Base-by-base conservation (phyloP, 2,888 invertebrate species). In the Apeira syringaria region DNA sequence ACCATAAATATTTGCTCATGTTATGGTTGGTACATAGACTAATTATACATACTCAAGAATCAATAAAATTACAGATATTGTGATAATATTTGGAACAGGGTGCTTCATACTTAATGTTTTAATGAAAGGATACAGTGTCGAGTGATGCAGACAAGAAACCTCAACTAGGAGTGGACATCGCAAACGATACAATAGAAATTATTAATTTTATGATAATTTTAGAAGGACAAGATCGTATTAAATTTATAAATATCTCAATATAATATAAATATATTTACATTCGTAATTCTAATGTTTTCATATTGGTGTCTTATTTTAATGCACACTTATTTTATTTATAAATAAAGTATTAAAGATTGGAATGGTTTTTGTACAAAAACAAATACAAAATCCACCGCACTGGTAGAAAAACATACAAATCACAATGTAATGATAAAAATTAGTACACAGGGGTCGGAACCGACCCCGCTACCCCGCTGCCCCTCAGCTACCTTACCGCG, bases 291-390 rank as follows among this genome's bases (percentile, higher is more conserved):
- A 86, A 79, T 82, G 72, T 69, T 62, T 71, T 70, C 76, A 87
- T 85, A 86, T 89, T 89, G 89, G 89, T 89, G 89, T 89, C 86
- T 87, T 88, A 88, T 83, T 80, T n/a, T 76, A 82, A 86, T 73
- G 84, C 86, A 83, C 81, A 76, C 86, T 84, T 86, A 86, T 58
- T 74, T 73, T 63, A 68, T 74, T 73, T 76, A 81, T 78, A 83
- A 83, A 84, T 87, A 78, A 86, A 83, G 80, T 69, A 74, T 77
- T 78, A 85, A 74, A 81, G 68, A 74, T 80, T 79, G 88, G 88
- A 89, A 89, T 89, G 88, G 83, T 85, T 87, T 71, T 88, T 87
- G 87, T 87, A 88, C 87, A 89, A 86, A 85, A 84, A 75, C 76
- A 83, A 86, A 81, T 77, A 81, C 75, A 76, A 79, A 77, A 69